Evolutionary conservation across 1,140 invertebrate genomes (phyloP).

Genomic region (Zaprionus ornatus): DNA sequence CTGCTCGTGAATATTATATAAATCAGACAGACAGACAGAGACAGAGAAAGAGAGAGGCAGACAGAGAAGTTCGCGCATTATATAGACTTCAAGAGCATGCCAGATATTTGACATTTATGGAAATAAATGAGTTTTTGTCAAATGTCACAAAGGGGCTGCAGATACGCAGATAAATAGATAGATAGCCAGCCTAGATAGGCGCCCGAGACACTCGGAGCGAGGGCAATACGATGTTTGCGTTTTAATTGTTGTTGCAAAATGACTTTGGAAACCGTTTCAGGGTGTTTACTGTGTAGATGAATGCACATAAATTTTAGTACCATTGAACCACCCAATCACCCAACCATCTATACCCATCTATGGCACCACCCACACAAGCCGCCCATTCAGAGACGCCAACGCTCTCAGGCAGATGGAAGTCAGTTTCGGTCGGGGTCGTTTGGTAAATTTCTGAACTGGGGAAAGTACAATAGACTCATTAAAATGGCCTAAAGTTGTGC

Average conservation of each 20-base stretch:
- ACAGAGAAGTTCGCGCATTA: constrained; percentile 39
- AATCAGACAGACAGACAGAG: constrained; percentile 46
- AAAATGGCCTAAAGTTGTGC: constrained; percentile 28
- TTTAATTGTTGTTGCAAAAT: constrained; percentile 72
- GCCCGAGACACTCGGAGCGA: background rate
- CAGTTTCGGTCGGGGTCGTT: constrained; percentile 13
- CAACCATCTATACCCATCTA: constrained; percentile 15
- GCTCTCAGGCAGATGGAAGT: constrained; percentile 27
- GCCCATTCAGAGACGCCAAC: constrained; percentile 26
- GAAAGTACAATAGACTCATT: constrained; percentile 44
- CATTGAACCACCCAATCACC: constrained; percentile 22
- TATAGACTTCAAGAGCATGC: constrained; percentile 64
- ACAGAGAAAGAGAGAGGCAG: background rate
- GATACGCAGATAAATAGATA: constrained; percentile 8
- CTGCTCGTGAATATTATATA: constrained; percentile 64
- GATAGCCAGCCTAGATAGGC: background rate
- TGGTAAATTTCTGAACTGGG: background rate
- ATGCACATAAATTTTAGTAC: constrained; percentile 65
- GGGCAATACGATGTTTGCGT: constrained; percentile 54
- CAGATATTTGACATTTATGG: constrained; percentile 65
- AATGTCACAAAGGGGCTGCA: constrained; percentile 1
- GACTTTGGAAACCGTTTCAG: constrained; percentile 55
- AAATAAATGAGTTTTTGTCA: constrained; percentile 72
- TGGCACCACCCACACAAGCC: constrained; percentile 36
- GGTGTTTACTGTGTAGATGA: constrained; percentile 63